phyloP scores from a whole-genome alignment of 2,113 vertebrate genomes.

The Oxyruncus cristatus region DNA sequence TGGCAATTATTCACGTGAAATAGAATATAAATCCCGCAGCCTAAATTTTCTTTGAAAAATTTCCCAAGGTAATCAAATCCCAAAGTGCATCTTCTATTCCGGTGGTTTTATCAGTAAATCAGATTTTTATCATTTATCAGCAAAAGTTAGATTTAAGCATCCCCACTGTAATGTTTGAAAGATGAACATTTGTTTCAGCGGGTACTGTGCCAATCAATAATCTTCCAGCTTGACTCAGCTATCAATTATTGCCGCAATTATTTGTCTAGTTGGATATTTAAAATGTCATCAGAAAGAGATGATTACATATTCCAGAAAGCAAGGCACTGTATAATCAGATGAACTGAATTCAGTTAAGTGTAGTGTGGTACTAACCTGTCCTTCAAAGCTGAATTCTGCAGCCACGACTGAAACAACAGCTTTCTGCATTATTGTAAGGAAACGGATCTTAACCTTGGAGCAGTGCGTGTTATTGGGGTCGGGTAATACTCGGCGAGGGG shows the following conservation, averaged over 20 bases:
- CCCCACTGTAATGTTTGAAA: slow-evolving; percentile 76
- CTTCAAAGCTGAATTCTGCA: slow-evolving; percentile 77
- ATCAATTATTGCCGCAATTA: slow-evolving; percentile 89
- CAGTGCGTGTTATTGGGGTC: slow-evolving; percentile 35
- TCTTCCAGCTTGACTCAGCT: slow-evolving; percentile 78
- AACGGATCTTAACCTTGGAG: slow-evolving; percentile 71
- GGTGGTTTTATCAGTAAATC: slow-evolving; percentile 73
- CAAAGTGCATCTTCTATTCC: slow-evolving; percentile 47
- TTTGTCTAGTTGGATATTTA: slow-evolving; percentile 87
- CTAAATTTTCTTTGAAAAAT: slow-evolving; percentile 57
- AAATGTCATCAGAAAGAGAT: slow-evolving; percentile 89
- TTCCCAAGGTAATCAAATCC: slow-evolving; percentile 66
- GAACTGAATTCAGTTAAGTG: slow-evolving; percentile 81
- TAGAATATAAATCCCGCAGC: slow-evolving; percentile 57
- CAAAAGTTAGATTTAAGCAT: slow-evolving; percentile 81
- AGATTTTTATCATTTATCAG: slow-evolving; percentile 78
- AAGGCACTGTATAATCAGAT: slow-evolving; percentile 82
- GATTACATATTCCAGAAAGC: slow-evolving; percentile 85
- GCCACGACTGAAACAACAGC: slow-evolving; percentile 60
- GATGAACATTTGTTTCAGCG: slow-evolving; percentile 77
- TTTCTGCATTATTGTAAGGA: slow-evolving; percentile 66
- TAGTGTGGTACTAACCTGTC: slow-evolving; percentile 78
- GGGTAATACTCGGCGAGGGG: slow-evolving; percentile 53
- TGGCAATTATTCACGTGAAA: slow-evolving; percentile 59
- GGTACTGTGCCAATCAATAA: slow-evolving; percentile 84